Percentiles rank a stretch among this genome's conserved stretches.
Conservation (phyloP, 2,113 vertebrate species). For the Zosterops borbonicus region DNA sequence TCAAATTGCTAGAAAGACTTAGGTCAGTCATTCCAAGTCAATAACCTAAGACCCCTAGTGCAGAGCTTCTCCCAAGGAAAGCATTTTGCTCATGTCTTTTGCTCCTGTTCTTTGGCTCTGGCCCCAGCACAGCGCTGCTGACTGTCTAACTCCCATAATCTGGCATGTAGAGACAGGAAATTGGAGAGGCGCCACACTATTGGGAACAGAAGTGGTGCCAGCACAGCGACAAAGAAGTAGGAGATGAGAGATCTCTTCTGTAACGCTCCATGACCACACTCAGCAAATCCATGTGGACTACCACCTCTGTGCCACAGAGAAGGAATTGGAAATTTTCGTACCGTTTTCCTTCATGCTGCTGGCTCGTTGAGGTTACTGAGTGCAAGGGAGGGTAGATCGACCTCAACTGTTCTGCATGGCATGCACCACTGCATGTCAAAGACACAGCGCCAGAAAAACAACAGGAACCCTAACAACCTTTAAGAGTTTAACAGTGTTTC, state of each 20-base stretch:
- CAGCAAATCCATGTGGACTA: background rate
- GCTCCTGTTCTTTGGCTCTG: constrained; percentile 33
- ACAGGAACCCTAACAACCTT: background rate
- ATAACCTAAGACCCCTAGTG: constrained; percentile 20
- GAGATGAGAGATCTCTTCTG: background rate
- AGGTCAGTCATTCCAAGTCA: constrained; percentile 23
- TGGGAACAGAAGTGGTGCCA: constrained; percentile 10
- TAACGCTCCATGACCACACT: background rate
- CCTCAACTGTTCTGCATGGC: background rate
- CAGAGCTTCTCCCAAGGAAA: constrained; percentile 23
- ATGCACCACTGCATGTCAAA: background rate
- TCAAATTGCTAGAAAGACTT: constrained; percentile 48
- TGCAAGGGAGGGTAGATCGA: background rate
- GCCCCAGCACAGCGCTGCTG: background rate
- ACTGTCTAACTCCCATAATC: constrained; percentile 16
- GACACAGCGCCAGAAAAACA: background rate
- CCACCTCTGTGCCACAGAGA: background rate
- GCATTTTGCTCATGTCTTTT: constrained; percentile 39
- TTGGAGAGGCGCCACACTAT: background rate
- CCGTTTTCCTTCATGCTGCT: background rate
- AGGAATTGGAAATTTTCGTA: background rate
- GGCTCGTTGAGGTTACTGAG: background rate
- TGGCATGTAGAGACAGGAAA: constrained; percentile 47
- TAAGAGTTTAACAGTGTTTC: background rate
- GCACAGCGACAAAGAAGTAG: background rate